Conservation (phyloP, 1,140 invertebrate species). For the Oscheius sp. region DNA sequence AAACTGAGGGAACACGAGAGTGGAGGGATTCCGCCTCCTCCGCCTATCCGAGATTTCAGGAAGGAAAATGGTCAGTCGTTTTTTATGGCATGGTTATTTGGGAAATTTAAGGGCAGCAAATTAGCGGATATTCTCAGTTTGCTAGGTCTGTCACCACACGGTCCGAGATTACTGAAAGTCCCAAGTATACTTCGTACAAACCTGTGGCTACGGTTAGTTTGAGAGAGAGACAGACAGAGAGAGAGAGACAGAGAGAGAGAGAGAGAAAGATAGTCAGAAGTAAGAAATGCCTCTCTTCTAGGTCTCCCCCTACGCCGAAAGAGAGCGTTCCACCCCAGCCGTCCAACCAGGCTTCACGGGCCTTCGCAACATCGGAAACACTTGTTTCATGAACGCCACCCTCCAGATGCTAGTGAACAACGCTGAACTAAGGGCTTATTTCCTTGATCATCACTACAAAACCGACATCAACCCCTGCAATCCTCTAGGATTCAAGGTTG, state of each 20-base stretch:
- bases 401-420: slow-evolving; percentile 62
- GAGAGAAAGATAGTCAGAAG: slow-evolving; percentile 4
- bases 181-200: neutral
- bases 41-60: slow-evolving; percentile 4
- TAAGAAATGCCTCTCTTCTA: slow-evolving; percentile 4
- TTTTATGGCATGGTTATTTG: neutral
- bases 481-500: slow-evolving; percentile 41
- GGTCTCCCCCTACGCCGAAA: slow-evolving; percentile 30
- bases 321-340: slow-evolving; percentile 22
- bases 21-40: neutral
- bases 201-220: slow-evolving; percentile 1
- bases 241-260: neutral
- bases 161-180: neutral
- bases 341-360: slow-evolving; percentile 68
- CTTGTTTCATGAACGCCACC: slow-evolving; percentile 74
- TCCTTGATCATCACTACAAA: slow-evolving; percentile 34
- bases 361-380: slow-evolving; percentile 71
- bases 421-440: slow-evolving; percentile 39
- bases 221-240: neutral
- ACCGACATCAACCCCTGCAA: slow-evolving; percentile 38
- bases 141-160: neutral
- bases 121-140: neutral
- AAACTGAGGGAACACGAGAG: slow-evolving; percentile 1
- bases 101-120: neutral
- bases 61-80: neutral